phyloP scores from a whole-genome alignment of 2,113 vertebrate species.

The Taxidea taxus region DNA sequence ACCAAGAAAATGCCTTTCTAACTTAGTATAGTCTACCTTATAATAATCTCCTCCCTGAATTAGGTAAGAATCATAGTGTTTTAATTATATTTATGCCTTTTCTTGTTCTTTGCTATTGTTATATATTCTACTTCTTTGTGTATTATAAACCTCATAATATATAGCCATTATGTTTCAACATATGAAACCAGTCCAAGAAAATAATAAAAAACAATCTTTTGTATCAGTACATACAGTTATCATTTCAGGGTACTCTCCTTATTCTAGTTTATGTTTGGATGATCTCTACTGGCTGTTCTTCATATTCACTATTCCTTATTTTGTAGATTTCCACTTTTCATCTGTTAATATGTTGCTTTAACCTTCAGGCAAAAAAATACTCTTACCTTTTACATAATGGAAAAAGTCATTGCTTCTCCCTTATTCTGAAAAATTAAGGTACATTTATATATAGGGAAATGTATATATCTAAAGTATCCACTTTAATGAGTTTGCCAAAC shows the following conservation, averaged over 20 bases:
- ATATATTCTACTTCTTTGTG: background rate
- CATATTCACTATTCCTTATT: background rate
- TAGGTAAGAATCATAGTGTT: background rate
- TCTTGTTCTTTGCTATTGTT: background rate
- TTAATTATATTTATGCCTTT: background rate
- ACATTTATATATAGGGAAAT: background rate
- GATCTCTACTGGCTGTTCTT: background rate
- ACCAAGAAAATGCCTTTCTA: background rate
- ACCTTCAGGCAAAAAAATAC: background rate
- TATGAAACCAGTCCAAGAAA: background rate
- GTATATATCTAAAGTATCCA: background rate
- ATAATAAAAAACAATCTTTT: conserved; percentile 10
- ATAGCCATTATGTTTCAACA: background rate
- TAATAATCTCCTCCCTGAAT: background rate
- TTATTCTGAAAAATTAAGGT: background rate
- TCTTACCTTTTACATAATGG: background rate
- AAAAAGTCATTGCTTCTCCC: background rate
- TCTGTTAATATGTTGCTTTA: background rate
- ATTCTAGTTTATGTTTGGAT: background rate
- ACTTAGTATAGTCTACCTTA: background rate
- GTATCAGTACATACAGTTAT: background rate
- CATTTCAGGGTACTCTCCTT: background rate
- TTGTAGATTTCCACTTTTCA: background rate
- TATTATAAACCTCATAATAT: background rate
- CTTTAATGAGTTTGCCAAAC: background rate